Conservation (phyloP, 2,888 invertebrate species). For the Herminia tarsipennalis region DNA sequence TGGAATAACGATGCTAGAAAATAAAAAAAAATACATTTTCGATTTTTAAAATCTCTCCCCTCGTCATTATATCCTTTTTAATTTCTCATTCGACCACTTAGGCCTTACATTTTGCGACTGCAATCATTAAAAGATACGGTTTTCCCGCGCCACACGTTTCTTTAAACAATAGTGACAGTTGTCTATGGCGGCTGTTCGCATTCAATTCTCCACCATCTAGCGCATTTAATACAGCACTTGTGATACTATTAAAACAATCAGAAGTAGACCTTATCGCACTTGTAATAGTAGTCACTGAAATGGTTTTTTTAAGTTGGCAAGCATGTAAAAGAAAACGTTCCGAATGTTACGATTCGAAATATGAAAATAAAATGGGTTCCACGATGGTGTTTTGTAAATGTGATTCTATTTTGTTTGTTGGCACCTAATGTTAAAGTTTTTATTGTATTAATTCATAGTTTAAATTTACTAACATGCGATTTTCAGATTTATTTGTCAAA, state of each 20-base stretch:
- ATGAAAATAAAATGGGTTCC: conserved; percentile 29
- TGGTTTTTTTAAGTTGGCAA: conserved; percentile 17
- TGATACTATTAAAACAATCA: not conserved
- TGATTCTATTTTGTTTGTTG: conserved; percentile 10
- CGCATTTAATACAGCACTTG: conserved; percentile 28
- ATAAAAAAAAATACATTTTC: not conserved
- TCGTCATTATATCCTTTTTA: conserved; percentile 50
- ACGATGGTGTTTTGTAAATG: conserved; percentile 6
- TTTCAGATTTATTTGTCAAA: no score
- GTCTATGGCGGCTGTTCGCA: conserved; percentile 49
- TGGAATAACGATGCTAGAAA: no score
- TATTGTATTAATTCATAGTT: not conserved
- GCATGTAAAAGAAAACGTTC: conserved; percentile 29
- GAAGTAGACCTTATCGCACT: not conserved
- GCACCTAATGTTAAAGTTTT: not conserved
- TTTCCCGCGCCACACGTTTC: conserved; percentile 43
- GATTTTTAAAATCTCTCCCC: conserved; percentile 5
- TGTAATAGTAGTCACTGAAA: not conserved
- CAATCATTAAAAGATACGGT: conserved; percentile 59
- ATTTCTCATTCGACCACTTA: conserved; percentile 70
- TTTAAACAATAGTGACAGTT: conserved; percentile 48
- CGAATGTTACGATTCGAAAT: conserved; percentile 42
- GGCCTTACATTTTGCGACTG: conserved; percentile 49
- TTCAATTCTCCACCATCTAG: conserved; percentile 52
- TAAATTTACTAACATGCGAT: not conserved